Conservation (phyloP, 2,888 invertebrate species). For the Drosophila atripex region DNA sequence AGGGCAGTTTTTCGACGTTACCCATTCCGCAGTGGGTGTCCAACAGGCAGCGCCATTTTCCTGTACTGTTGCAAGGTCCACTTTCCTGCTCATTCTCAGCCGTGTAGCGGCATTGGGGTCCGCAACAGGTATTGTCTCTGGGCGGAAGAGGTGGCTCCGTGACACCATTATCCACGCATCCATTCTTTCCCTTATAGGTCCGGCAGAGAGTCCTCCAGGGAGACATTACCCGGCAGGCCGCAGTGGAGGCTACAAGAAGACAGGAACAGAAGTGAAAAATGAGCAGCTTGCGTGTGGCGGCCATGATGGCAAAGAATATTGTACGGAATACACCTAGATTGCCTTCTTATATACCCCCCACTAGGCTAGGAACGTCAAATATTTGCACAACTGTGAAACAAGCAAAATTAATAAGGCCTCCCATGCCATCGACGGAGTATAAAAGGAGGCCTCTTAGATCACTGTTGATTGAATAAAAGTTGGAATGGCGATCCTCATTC, state of each 20-base stretch:
- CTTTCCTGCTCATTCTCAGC: not conserved
- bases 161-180: not conserved
- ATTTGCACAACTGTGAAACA: not conserved
- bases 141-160: slow-evolving; percentile 24
- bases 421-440: slow-evolving; percentile 5
- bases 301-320: slow-evolving; percentile 11
- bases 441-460: slow-evolving; percentile 14
- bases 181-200: slow-evolving; percentile 7
- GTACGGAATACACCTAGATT: not conserved
- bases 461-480: not conserved
- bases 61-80: not conserved
- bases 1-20: not conserved
- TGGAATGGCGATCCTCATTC: slow-evolving; percentile 19
- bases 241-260: not conserved
- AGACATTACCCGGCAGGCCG: not conserved
- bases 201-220: not conserved
- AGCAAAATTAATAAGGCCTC: slow-evolving; percentile 9
- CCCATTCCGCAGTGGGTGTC: slow-evolving; percentile 22
- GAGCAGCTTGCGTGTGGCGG: slow-evolving; percentile 3
- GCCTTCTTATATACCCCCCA: slow-evolving; percentile 30
- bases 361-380: not conserved
- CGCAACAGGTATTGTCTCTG: slow-evolving; percentile 32
- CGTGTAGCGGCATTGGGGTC: slow-evolving; percentile 13
- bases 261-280: not conserved
- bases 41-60: slow-evolving; percentile 4